phyloP scores from a whole-genome alignment of 30 jellyfish, hydroid and myxozoan species.

The Hydractinia echinata region DNA sequence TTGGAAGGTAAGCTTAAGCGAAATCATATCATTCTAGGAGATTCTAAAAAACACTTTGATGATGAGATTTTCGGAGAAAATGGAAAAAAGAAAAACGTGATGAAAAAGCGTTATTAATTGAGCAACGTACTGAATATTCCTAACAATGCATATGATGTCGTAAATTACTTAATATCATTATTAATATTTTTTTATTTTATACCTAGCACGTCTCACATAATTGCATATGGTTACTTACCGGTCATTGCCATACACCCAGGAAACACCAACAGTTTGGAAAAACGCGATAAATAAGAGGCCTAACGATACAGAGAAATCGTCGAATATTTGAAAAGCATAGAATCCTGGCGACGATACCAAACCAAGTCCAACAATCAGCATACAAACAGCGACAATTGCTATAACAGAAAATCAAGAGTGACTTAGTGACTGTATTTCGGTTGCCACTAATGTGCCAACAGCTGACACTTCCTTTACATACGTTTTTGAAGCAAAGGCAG shows the following conservation, averaged over 20 bases:
- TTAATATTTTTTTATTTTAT: neutral
- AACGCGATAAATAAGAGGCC: conserved; percentile 82
- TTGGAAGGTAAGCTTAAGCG: too few relatives aligned
- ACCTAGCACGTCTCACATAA: too few relatives aligned
- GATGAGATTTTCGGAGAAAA: too few relatives aligned
- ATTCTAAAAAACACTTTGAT: too few relatives aligned
- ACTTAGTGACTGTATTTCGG: too few relatives aligned
- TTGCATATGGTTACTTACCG: conserved; percentile 36
- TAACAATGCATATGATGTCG: neutral
- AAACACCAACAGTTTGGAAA: conserved; percentile 62
- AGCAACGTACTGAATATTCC: neutral
- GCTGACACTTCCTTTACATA: too few relatives aligned
- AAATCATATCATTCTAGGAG: too few relatives aligned
- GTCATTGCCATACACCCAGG: conserved; percentile 94
- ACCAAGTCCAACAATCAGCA: conserved; percentile 69
- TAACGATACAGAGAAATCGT: conserved; percentile 80
- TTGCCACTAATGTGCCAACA: too few relatives aligned
- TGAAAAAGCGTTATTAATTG: neutral
- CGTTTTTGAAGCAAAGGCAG: too few relatives aligned
- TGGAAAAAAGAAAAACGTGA: neutral
- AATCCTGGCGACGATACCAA: conserved; percentile 77
- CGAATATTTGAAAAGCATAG: conserved; percentile 82
- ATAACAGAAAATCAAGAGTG: neutral
- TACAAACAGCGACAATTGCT: conserved; percentile 59
- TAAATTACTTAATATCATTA: neutral